Evolutionary conservation across 1,140 invertebrate species (phyloP).

Genomic region (Parasteatoda tepidariorum): DNA sequence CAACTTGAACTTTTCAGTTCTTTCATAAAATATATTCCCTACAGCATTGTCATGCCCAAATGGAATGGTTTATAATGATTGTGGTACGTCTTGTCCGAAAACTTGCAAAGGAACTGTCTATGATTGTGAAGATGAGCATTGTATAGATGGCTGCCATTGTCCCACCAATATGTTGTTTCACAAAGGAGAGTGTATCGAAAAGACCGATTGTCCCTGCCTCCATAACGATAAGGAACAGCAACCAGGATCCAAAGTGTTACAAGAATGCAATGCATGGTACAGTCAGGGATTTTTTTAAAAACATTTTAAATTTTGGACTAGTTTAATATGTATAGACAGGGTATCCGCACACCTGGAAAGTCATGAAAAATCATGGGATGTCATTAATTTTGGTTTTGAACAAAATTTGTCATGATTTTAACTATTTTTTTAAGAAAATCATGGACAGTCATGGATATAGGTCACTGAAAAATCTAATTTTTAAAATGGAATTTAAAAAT

Average conservation of each 20-base stretch:
- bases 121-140: constrained; percentile 66
- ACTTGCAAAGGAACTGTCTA: constrained; percentile 64
- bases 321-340: too few relatives aligned
- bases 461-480: too few relatives aligned
- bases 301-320: not conserved
- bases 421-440: too few relatives aligned
- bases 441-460: too few relatives aligned
- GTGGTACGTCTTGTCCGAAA: constrained; percentile 65
- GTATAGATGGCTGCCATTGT: constrained; percentile 89
- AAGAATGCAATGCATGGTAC: constrained; percentile 68
- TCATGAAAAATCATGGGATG: too few relatives aligned
- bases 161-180: constrained; percentile 77
- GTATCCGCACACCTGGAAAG: too few relatives aligned
- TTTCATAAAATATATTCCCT: too few relatives aligned
- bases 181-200: constrained; percentile 70
- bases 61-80: constrained; percentile 66
- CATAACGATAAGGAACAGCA: constrained; percentile 63
- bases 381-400: too few relatives aligned
- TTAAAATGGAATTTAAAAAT: too few relatives aligned
- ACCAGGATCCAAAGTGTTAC: constrained; percentile 63
- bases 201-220: constrained; percentile 66
- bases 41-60: constrained; percentile 51
- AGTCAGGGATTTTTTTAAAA: not conserved
- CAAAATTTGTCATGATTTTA: too few relatives aligned
- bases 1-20: too few relatives aligned